Conservation (phyloP, 2,113 vertebrate species). For the Aegypius monachus region DNA sequence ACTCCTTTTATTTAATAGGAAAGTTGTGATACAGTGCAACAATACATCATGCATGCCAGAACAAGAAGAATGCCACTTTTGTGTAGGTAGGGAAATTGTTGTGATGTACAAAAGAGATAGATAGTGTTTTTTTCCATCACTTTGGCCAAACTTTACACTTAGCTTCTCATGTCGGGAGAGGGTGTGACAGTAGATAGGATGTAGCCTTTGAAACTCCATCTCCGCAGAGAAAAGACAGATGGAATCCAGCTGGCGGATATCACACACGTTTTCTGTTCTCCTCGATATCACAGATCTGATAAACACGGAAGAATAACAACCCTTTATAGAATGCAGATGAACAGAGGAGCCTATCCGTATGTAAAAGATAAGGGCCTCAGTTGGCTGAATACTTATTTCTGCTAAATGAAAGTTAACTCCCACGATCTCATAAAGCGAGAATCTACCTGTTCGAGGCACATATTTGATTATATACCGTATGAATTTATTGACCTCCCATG, state of each 20-base stretch:
- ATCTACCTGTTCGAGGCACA: not conserved
- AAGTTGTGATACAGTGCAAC: not conserved
- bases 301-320: constrained; percentile 52
- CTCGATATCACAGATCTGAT: constrained; percentile 50
- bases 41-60: constrained; percentile 27
- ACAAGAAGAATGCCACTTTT: constrained; percentile 56
- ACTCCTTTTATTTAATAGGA: constrained; percentile 18
- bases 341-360: constrained; percentile 39
- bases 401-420: constrained; percentile 47
- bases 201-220: constrained; percentile 56
- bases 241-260: constrained; percentile 69
- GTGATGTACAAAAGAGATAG: constrained; percentile 44
- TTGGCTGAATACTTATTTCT: constrained; percentile 38
- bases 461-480: not conserved
- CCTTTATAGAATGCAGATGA: constrained; percentile 59
- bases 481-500: constrained; percentile 23
- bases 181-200: constrained; percentile 57
- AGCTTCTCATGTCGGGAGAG: constrained; percentile 45
- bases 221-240: constrained; percentile 55
- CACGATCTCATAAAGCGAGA: constrained; percentile 29
- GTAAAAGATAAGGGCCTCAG: constrained; percentile 50
- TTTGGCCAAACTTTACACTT: constrained; percentile 59
- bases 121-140: constrained; percentile 58
- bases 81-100: constrained; percentile 53
- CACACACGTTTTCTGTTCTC: constrained; percentile 59